Percentiles rank a stretch among this genome's conserved stretches.
phyloP scores from a whole-genome alignment of 2,888 invertebrate species.

The Limenitis camilla region DNA sequence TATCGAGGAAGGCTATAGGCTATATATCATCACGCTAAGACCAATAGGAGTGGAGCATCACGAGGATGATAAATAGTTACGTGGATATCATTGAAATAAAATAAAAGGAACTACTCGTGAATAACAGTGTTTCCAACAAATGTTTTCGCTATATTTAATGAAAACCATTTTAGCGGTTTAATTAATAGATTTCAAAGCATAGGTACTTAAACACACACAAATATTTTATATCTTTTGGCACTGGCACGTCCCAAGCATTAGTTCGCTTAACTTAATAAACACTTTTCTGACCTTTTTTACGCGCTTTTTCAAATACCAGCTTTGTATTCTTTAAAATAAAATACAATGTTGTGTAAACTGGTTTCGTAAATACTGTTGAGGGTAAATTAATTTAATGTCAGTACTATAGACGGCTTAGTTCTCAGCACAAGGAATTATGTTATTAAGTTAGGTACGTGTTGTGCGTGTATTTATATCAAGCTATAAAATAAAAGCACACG shows the following conservation, averaged over 20 bases:
- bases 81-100: too few relatives aligned
- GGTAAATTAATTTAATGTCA: constrained; percentile 14
- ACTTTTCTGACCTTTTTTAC: constrained; percentile 1
- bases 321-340: not conserved
- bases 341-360: not conserved
- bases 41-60: too few relatives aligned
- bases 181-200: too few relatives aligned
- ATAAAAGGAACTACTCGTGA: too few relatives aligned
- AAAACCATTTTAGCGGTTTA: too few relatives aligned
- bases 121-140: too few relatives aligned
- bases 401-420: constrained; percentile 7
- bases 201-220: not conserved
- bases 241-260: constrained; percentile 3
- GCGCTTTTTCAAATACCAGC: not conserved
- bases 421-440: constrained; percentile 11
- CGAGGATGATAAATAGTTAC: too few relatives aligned
- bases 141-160: too few relatives aligned
- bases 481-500: not conserved
- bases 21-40: too few relatives aligned
- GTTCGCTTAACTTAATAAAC: constrained; percentile 6
- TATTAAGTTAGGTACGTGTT: not conserved
- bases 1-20: too few relatives aligned
- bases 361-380: constrained; percentile 6
- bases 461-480: not conserved
- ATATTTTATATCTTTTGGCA: not conserved